Evolutionary conservation across 2,113 vertebrate genomes (phyloP).

Genomic region (Emydura subglobosa): DNA sequence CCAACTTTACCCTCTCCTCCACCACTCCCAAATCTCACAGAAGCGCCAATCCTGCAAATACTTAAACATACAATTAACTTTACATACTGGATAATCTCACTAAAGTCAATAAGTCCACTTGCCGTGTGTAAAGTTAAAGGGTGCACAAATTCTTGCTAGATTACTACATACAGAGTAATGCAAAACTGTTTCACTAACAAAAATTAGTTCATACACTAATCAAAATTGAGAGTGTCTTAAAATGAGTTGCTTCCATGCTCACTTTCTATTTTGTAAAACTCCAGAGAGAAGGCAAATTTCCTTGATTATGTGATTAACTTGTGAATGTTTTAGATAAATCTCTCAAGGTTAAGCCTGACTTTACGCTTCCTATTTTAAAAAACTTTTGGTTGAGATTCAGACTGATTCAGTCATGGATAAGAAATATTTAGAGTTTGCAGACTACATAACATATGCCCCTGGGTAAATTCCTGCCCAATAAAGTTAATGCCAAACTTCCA

Average conservation of each 20-base stretch:
- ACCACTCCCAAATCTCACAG: background rate
- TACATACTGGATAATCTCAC: background rate
- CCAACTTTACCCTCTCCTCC: background rate
- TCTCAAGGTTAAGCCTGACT: background rate
- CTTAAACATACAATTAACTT: background rate
- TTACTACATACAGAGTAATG: background rate
- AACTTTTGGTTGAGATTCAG: background rate
- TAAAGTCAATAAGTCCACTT: background rate
- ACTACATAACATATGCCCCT: background rate
- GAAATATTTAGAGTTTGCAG: slow-evolving; percentile 22
- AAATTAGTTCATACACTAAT: background rate
- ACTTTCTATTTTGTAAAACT: background rate
- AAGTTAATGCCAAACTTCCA: slow-evolving; percentile 1
- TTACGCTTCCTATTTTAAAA: background rate
- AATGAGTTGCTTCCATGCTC: background rate
- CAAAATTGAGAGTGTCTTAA: background rate
- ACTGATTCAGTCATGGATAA: background rate
- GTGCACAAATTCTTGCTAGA: background rate
- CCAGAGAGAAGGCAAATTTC: background rate
- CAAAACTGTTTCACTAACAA: background rate
- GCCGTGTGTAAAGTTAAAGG: background rate
- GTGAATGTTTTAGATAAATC: background rate
- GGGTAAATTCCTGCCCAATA: background rate
- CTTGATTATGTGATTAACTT: background rate
- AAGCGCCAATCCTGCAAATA: background rate